phyloP scores from a whole-genome alignment of 2,113 vertebrate species.

The Pampusana beccarii region DNA sequence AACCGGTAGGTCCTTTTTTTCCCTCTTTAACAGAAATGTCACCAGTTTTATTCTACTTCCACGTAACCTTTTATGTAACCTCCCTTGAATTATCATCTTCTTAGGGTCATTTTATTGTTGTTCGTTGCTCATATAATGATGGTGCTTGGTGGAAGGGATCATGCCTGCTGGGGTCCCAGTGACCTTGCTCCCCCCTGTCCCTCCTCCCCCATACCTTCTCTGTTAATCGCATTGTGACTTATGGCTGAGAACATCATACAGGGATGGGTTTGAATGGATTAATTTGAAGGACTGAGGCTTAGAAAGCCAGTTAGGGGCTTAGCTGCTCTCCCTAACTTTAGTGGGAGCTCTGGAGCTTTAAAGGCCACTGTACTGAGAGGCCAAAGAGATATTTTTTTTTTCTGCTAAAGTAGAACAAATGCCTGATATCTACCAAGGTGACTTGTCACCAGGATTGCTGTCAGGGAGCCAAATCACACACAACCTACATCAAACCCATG shows the following conservation, averaged over 20 bases:
- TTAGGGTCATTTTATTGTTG: background rate
- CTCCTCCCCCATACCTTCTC: background rate
- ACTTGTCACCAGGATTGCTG: background rate
- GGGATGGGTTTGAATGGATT: slow-evolving; percentile 51
- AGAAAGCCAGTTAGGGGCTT: slow-evolving; percentile 49
- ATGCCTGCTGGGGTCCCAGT: background rate
- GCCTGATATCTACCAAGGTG: background rate
- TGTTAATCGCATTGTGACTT: background rate
- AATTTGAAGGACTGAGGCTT: slow-evolving; percentile 17
- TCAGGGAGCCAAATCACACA: background rate
- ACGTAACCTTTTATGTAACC: background rate
- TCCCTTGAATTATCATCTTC: background rate
- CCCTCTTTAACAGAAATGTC: background rate
- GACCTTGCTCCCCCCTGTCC: background rate
- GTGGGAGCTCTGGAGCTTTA: background rate
- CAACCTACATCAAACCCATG: background rate
- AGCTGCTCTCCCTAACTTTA: slow-evolving; percentile 27
- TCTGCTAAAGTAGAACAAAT: background rate
- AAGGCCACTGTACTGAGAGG: background rate
- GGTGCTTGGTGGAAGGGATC: background rate
- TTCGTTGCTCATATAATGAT: background rate
- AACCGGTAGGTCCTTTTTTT: background rate
- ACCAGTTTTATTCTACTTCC: background rate
- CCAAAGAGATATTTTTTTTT: background rate
- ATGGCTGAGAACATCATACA: background rate